A percentile compares a stretch with the other conserved stretches of the same genome.
These are phyloP conservation scores for Caenorhabditis sinica DNA, from an alignment of 2,888 invertebrate genomes.

Conservation along the genomic window DNA sequence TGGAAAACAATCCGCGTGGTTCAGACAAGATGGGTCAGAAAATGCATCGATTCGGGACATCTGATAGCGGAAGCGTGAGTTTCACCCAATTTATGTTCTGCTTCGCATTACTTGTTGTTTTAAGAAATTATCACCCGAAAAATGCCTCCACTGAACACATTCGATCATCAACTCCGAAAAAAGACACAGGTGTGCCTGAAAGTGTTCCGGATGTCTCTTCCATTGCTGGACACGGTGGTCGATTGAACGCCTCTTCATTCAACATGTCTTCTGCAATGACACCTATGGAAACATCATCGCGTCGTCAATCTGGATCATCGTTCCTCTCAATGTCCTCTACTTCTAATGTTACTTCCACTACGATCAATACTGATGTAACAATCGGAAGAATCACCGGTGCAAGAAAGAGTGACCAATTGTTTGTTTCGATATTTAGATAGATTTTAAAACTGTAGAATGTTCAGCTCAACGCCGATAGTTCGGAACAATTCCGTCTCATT, in stretches of 20 bases:
- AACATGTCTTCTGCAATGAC: slow-evolving; percentile 23
- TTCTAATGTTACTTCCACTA: slow-evolving; percentile 23
- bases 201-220: slow-evolving; percentile 55
- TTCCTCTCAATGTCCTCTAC: slow-evolving; percentile 22
- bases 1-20: slow-evolving; percentile 78
- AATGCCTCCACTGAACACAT: slow-evolving; percentile 24
- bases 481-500: slow-evolving; percentile 13
- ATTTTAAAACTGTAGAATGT: not conserved
- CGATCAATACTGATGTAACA: not conserved
- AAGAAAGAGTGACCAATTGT: slow-evolving; percentile 25
- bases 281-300: slow-evolving; percentile 8
- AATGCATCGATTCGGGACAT: slow-evolving; percentile 70
- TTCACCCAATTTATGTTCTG: not conserved
- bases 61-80: slow-evolving; percentile 67
- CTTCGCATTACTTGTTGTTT: not conserved
- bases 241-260: slow-evolving; percentile 32
- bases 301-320: slow-evolving; percentile 10
- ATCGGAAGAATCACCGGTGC: not conserved
- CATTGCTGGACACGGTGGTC: slow-evolving; percentile 59
- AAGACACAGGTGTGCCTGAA: slow-evolving; percentile 29
- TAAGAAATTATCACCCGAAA: slow-evolving; percentile 65
- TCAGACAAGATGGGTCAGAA: slow-evolving; percentile 72
- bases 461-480: slow-evolving; percentile 20
- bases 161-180: slow-evolving; percentile 57
- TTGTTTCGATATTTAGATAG: not conserved